Conservation (phyloP, 1,140 invertebrate genomes). For the Calephelis virginiensis region DNA sequence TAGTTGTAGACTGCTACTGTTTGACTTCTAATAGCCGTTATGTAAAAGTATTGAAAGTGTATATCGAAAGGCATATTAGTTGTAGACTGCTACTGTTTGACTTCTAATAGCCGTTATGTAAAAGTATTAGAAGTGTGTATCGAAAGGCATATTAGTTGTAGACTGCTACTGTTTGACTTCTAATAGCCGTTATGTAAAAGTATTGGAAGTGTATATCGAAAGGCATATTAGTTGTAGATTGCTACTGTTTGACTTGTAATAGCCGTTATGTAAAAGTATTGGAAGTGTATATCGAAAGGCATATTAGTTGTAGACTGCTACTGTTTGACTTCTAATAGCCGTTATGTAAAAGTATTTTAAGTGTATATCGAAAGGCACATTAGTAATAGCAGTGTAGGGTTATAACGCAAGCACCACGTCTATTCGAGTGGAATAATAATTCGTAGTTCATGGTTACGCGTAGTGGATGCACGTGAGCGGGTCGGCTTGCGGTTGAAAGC, state of each 20-base stretch:
- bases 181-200: conserved; percentile 1
- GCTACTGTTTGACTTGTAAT: too few relatives aligned
- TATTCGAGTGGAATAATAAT: conserved; percentile 28
- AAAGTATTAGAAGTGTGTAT: not conserved
- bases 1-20: not conserved
- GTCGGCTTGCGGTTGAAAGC: conserved; percentile 47
- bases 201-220: too few relatives aligned
- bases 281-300: too few relatives aligned
- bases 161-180: not conserved
- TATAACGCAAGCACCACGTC: not conserved
- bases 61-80: too few relatives aligned
- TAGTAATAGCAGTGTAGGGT: not conserved
- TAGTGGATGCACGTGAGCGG: conserved; percentile 39
- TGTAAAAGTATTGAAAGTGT: not conserved
- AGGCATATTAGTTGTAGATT: too few relatives aligned
- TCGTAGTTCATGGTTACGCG: conserved; percentile 52
- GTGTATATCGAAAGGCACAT: not conserved
- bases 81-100: not conserved
- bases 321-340: too few relatives aligned
- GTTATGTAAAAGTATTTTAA: not conserved
- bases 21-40: not conserved
- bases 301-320: too few relatives aligned
- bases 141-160: too few relatives aligned
- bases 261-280: too few relatives aligned
- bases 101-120: not conserved